phyloP scores from a whole-genome alignment of 2,888 invertebrate genomes.

The Latheticus oryzae region DNA sequence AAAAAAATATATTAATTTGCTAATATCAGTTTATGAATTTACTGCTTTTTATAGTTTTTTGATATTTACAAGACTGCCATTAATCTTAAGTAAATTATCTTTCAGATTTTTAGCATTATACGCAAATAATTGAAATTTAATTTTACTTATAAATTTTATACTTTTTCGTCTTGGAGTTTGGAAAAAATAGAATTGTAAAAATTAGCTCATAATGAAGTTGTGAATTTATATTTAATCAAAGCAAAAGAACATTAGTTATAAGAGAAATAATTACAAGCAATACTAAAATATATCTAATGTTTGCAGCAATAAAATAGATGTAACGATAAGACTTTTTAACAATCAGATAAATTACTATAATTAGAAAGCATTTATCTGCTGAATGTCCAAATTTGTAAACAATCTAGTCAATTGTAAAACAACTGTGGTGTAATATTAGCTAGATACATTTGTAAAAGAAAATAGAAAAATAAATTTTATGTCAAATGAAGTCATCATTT shows the following conservation, averaged over 20 bases:
- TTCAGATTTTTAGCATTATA: too few relatives aligned
- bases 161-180: too few relatives aligned
- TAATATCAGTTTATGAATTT: too few relatives aligned
- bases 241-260: conserved; percentile 5
- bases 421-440: conserved; percentile 33
- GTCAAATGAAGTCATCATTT: conserved; percentile 6
- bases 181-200: too few relatives aligned
- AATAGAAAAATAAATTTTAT: conserved; percentile 35
- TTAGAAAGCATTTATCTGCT: conserved; percentile 29
- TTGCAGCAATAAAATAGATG: conserved; percentile 29
- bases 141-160: too few relatives aligned
- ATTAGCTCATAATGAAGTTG: neutral
- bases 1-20: too few relatives aligned
- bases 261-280: conserved; percentile 32
- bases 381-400: conserved; percentile 39
- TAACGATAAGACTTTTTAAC: conserved; percentile 17
- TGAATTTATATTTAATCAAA: neutral
- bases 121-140: too few relatives aligned
- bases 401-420: conserved; percentile 41
- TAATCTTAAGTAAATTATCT: too few relatives aligned
- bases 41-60: too few relatives aligned
- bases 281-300: conserved; percentile 34
- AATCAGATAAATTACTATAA: conserved; percentile 17
- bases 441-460: conserved; percentile 31
- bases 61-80: too few relatives aligned